Conservation (phyloP, 2,797 vertebrate species). For the Meriones psammophilus region DNA sequence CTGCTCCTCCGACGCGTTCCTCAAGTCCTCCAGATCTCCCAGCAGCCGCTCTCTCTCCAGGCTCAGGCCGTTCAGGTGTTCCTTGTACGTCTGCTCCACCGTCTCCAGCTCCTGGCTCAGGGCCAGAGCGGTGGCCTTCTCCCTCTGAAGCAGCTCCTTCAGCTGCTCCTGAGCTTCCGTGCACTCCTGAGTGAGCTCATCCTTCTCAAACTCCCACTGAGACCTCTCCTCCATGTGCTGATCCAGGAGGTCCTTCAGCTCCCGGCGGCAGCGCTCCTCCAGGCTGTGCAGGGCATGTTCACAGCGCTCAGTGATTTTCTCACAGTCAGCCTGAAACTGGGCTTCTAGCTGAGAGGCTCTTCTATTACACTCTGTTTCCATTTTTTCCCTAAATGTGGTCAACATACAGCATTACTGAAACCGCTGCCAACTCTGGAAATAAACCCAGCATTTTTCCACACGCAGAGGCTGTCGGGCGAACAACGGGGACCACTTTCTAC, state of each 20-base stretch:
- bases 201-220: slow-evolving; percentile 90
- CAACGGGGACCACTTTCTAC: slow-evolving; percentile 21
- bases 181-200: slow-evolving; percentile 87
- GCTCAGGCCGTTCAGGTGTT: slow-evolving; percentile 87
- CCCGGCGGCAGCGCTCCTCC: slow-evolving; percentile 88
- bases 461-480: neutral
- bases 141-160: slow-evolving; percentile 85
- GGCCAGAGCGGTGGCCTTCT: slow-evolving; percentile 84
- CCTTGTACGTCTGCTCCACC: slow-evolving; percentile 88
- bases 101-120: slow-evolving; percentile 87
- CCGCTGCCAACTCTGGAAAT: slow-evolving; percentile 63
- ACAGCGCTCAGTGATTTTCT: slow-evolving; percentile 89
- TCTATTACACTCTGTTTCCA: slow-evolving; percentile 93
- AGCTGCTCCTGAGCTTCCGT: slow-evolving; percentile 86
- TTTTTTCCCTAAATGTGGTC: slow-evolving; percentile 92
- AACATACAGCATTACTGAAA: slow-evolving; percentile 89
- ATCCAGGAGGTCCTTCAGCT: slow-evolving; percentile 88
- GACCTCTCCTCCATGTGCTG: slow-evolving; percentile 88
- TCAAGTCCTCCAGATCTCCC: slow-evolving; percentile 88
- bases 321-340: slow-evolving; percentile 91
- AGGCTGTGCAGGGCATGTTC: slow-evolving; percentile 89
- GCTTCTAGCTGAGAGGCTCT: slow-evolving; percentile 92
- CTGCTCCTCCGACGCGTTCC: slow-evolving; percentile 86
- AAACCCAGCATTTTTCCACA: slow-evolving; percentile 67
- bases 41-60: slow-evolving; percentile 90